Conservation (phyloP, 2,113 vertebrate species). For the Callipepla californica region DNA sequence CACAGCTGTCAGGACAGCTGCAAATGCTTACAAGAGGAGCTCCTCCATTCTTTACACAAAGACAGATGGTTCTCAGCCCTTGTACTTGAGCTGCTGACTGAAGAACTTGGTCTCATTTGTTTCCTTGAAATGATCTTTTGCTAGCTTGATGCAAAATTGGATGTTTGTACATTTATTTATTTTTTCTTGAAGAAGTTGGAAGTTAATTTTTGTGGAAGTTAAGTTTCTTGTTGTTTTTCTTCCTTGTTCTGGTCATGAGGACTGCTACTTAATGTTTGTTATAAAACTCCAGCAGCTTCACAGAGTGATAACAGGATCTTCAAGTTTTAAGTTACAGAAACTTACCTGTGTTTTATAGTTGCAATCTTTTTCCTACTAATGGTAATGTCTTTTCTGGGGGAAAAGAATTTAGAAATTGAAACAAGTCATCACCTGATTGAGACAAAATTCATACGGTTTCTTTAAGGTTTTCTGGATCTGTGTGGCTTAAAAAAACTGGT, state of each 20-base stretch:
- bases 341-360: rapidly evolving
- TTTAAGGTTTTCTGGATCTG: not conserved
- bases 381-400: not conserved
- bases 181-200: not conserved
- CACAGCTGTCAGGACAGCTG: not conserved
- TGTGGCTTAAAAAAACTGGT: not conserved
- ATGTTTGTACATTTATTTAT: not conserved
- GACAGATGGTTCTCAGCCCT: not conserved
- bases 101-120: not conserved
- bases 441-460: not conserved
- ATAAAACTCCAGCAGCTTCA: rapidly evolving
- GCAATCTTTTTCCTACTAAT: not conserved
- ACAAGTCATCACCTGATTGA: not conserved
- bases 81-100: not conserved
- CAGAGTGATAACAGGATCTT: not conserved
- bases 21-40: not conserved
- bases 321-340: not conserved
- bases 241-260: not conserved
- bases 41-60: not conserved
- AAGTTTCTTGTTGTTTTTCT: not conserved
- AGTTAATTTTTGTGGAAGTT: not conserved
- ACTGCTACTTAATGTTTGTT: not conserved
- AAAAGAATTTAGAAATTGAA: not conserved
- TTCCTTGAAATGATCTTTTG: not conserved
- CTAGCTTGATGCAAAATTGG: not conserved